These are phyloP conservation scores for Rhamphomyia laevipes DNA, from an alignment of 2,888 invertebrate species.

Conservation along the genomic window DNA sequence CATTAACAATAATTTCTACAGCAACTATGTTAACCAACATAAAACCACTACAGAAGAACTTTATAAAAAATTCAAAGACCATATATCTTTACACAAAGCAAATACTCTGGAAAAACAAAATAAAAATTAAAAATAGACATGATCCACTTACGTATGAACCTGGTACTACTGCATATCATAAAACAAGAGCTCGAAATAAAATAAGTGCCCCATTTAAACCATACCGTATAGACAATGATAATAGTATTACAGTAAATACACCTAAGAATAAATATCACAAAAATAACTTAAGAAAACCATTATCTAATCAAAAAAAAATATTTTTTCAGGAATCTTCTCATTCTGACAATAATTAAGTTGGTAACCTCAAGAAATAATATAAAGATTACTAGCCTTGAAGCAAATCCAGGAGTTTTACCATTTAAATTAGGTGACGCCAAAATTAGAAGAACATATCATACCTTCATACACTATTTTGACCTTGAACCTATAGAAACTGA, in stretches of 20 bases:
- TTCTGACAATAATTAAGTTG: too few species aligned
- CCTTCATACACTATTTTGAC: not conserved
- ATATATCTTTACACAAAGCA: not conserved
- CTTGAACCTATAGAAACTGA: not conserved
- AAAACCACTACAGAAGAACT: too few species aligned
- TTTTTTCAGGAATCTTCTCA: too few species aligned
- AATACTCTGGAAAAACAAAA: slow-evolving; percentile 3
- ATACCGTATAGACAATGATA: slow-evolving; percentile 4
- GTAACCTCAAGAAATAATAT: not conserved
- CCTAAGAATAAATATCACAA: slow-evolving; percentile 1
- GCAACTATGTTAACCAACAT: too few species aligned
- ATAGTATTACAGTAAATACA: slow-evolving; percentile 1
- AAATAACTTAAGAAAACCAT: slow-evolving; percentile 5
- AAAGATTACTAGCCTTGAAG: not conserved
- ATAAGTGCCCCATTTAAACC: slow-evolving; percentile 2
- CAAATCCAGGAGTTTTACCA: too few species aligned
- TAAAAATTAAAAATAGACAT: slow-evolving; percentile 8
- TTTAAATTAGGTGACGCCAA: not conserved
- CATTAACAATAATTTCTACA: too few species aligned
- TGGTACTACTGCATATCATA: slow-evolving; percentile 4
- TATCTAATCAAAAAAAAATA: not conserved
- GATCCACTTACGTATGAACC: slow-evolving; percentile 1
- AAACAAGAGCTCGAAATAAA: slow-evolving; percentile 6
- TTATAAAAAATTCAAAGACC: too few species aligned
- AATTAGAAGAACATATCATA: not conserved